A percentile compares a stretch with the other conserved stretches of the same genome.
Evolutionary conservation across 2,113 vertebrate species (phyloP).

Genomic region (Coregonus clupeaformis): DNA sequence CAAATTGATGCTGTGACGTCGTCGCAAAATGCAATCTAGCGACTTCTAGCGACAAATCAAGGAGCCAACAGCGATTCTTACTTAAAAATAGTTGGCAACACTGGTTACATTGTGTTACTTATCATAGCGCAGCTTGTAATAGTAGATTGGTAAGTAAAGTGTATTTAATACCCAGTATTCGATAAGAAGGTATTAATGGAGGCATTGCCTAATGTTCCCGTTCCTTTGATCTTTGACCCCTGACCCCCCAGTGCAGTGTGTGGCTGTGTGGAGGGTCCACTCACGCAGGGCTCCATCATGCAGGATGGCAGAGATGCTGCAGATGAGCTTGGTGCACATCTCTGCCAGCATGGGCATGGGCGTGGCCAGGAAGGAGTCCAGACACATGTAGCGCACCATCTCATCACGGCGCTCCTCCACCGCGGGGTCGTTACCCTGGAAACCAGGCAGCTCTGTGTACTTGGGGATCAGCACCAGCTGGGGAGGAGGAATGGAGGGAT

Average conservation of each 20-base stretch:
- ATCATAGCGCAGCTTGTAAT: no score
- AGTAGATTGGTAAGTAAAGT: no score
- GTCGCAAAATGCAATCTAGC: no score
- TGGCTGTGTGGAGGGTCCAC: constrained; percentile 36
- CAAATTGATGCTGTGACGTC: no score
- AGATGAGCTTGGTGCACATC: constrained; percentile 79
- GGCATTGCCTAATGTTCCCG: not conserved
- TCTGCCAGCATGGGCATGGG: constrained; percentile 72
- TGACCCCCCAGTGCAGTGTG: not conserved
- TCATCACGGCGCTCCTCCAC: constrained; percentile 67
- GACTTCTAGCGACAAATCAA: no score
- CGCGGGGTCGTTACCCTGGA: constrained; percentile 61
- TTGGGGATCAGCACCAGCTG: constrained; percentile 80
- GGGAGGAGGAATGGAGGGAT: not conserved
- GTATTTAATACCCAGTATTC: no score
- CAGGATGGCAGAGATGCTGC: constrained; percentile 81
- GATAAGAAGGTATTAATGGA: not conserved
- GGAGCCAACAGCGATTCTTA: no score
- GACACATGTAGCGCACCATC: constrained; percentile 79
- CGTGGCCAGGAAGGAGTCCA: constrained; percentile 79
- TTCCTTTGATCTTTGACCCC: not conserved
- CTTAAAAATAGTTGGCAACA: no score
- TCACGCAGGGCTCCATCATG: constrained; percentile 79
- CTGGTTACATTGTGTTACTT: no score
- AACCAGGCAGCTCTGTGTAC: constrained; percentile 78